Base-by-base conservation (phyloP, 2,113 vertebrate species). In the Cynocephalus volans region DNA sequence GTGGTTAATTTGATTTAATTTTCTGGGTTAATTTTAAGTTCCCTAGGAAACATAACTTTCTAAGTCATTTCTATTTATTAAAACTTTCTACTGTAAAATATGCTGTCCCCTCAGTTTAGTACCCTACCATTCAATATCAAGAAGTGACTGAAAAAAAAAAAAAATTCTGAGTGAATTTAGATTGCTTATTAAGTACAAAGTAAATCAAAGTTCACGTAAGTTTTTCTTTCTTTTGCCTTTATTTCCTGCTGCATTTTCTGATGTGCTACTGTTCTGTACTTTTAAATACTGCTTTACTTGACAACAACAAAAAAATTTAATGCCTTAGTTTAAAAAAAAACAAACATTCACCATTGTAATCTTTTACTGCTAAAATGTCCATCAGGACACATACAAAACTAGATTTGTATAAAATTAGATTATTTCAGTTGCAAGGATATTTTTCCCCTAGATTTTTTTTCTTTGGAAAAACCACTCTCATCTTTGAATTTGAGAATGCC, bases 171-270 rank as follows among this genome's bases (percentile, higher is more conserved):
- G 75, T 80, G 77, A 89, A 83, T 88, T 94, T 88, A 96, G 96
- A 97, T 94, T 83, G 14, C 7, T 86, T 94, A 97, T 96, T 90
- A 97, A 96, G 48, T 88, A 89, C 21, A 93, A 96, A 91, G 89
- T 96, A 0, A 93, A 97, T 93, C 31, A 92, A 92, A 64, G 54
- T 19, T 86, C 48, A 94, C 23, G 64, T 28, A 82, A 93, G 21
- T 41, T 79, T 70, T 4, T 52, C 95, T 96, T 97, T 58, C 70
- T 97, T 69, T n/a, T 62, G 41, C 8, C 26, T 97, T 95, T 93
- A 65, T 80, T 36, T 87, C 73, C 19, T 18, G 33, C 50, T 97
- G 64, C 24, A 96, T 96, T 95, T 97, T 87, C 87, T 70, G 33
- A 87, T 80, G 23, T 92, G 56, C 18, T 26, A 11, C 12, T 76